Percentiles rank a stretch among this genome's conserved stretches.
Conservation (phyloP, 1,140 invertebrate genomes). For the Drosophila bipectinata region DNA sequence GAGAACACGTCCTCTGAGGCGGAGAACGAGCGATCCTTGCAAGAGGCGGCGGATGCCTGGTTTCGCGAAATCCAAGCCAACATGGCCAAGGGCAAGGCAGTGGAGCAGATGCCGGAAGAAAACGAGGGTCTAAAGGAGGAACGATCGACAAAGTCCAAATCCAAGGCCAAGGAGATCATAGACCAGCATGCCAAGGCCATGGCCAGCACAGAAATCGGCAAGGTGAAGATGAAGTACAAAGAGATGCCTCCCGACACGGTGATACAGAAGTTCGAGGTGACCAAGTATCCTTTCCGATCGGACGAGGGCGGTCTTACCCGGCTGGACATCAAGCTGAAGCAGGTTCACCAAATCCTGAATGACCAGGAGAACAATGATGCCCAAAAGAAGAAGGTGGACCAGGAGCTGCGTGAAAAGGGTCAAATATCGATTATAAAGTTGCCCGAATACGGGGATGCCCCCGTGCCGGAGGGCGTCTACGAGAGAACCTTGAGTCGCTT, state of each 20-base stretch:
- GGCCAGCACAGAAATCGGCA: not conserved
- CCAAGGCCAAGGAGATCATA: not conserved
- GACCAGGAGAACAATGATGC: slow-evolving; percentile 8
- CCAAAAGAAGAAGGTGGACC: not conserved
- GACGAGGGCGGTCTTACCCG: not conserved
- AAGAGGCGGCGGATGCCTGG: slow-evolving; percentile 56
- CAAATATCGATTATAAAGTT: not conserved
- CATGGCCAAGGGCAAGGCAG: slow-evolving; percentile 4
- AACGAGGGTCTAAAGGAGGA: not conserved
- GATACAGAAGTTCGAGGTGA: not conserved
- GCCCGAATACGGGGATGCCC: slow-evolving; percentile 12
- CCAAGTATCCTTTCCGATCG: not conserved
- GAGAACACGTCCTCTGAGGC: not conserved
- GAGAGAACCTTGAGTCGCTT: slow-evolving; percentile 38
- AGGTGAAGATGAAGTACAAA: not conserved
- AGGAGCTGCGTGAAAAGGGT: not conserved
- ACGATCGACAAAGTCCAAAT: not conserved
- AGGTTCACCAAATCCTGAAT: slow-evolving; percentile 19
- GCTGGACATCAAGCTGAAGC: slow-evolving; percentile 44
- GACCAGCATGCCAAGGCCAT: not conserved
- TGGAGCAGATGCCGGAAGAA: not conserved
- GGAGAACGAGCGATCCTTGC: slow-evolving; percentile 3
- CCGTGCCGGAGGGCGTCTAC: slow-evolving; percentile 31
- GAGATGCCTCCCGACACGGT: not conserved
- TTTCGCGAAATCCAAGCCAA: slow-evolving; percentile 38